These are phyloP conservation scores for Lacerta agilis DNA, from an alignment of 2,797 vertebrate species.

Conservation along the genomic window DNA sequence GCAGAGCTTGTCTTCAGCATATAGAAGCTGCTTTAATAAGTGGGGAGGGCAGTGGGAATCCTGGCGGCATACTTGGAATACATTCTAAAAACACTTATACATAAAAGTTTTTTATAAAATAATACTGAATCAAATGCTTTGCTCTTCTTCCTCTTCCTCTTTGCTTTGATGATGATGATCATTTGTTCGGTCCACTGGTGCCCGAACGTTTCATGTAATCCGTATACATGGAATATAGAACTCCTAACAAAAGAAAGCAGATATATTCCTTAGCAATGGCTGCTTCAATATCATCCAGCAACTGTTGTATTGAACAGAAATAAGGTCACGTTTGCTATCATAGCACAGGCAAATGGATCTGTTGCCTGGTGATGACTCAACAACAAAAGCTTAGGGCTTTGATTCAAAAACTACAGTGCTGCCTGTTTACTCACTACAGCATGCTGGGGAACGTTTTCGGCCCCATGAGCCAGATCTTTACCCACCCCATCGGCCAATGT, in stretches of 20 bases:
- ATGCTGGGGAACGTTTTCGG: too few relatives aligned
- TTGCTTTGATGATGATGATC: constrained; percentile 23
- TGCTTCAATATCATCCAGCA: background rate
- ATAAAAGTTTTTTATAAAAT: background rate
- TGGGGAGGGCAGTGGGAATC: background rate
- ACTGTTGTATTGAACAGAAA: background rate
- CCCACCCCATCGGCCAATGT: too few relatives aligned
- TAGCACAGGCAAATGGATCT: background rate
- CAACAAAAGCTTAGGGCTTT: background rate
- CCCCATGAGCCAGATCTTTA: too few relatives aligned
- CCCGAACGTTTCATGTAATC: constrained; percentile 73
- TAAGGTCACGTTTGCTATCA: background rate
- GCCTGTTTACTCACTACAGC: background rate
- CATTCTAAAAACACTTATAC: background rate
- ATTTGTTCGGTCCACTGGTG: constrained; percentile 57
- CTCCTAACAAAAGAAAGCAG: constrained; percentile 65
- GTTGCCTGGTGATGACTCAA: background rate
- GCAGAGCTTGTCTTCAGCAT: background rate
- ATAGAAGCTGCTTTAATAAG: constrained; percentile 2
- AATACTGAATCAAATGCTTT: background rate
- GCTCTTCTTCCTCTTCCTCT: background rate
- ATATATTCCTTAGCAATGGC: background rate
- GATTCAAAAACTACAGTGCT: background rate
- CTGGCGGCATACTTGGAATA: too few relatives aligned
- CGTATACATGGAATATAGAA: constrained; percentile 80